phyloP scores from a whole-genome alignment of 1,140 invertebrate genomes.

The Cotesia chilonis region DNA sequence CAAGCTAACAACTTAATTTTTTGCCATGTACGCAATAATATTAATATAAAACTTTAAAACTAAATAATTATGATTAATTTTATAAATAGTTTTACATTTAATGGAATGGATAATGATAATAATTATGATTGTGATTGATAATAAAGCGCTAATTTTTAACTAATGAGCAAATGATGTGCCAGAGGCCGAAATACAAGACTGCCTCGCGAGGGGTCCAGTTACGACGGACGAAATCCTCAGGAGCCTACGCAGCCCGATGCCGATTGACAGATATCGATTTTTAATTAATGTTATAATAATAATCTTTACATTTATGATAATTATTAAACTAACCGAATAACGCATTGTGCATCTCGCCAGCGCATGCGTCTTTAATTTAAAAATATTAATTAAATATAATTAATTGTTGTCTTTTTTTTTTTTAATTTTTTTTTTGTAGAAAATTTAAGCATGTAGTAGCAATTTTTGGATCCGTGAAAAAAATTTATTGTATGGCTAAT shows the following conservation, averaged over 20 bases:
- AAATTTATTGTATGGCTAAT: too few relatives aligned
- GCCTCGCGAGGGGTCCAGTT: constrained; percentile 67
- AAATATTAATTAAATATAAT: too few relatives aligned
- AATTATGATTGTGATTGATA: too few relatives aligned
- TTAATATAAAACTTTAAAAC: constrained; percentile 24
- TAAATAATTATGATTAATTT: not conserved
- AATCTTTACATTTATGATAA: too few relatives aligned
- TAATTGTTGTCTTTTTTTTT: too few relatives aligned
- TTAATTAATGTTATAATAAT: too few relatives aligned
- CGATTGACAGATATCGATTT: constrained; percentile 48
- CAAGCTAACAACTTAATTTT: constrained; percentile 34
- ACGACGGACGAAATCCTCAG: constrained; percentile 65
- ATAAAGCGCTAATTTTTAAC: not conserved
- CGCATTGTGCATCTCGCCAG: constrained; percentile 69
- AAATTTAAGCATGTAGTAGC: too few relatives aligned
- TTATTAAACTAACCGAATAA: constrained; percentile 56
- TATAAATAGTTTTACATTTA: too few relatives aligned
- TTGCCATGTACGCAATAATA: constrained; percentile 31
- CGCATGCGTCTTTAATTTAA: constrained; percentile 55
- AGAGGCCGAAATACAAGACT: constrained; percentile 68
- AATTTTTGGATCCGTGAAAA: too few relatives aligned
- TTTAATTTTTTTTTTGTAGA: too few relatives aligned
- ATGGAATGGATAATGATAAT: too few relatives aligned
- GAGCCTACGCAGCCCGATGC: constrained; percentile 56
- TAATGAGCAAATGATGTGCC: constrained; percentile 45